phyloP scores from a whole-genome alignment of 2,888 invertebrate species.

The Chrysolina americana region DNA sequence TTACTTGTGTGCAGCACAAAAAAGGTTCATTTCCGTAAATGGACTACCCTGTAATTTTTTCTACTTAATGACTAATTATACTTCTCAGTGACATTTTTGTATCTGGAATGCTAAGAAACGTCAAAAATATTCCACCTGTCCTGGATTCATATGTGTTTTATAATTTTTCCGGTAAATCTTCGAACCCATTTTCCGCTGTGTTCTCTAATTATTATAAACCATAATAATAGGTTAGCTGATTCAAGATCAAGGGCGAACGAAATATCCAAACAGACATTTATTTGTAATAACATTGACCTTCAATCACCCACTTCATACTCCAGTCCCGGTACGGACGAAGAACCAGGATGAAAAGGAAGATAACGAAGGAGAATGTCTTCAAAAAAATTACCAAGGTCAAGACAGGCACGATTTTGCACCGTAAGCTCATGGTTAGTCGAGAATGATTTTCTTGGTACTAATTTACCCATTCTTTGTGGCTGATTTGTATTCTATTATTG shows the following conservation, averaged over 20 bases:
- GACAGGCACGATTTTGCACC: conserved; percentile 27
- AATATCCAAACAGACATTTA: not conserved
- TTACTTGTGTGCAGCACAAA: too few species aligned
- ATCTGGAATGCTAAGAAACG: too few species aligned
- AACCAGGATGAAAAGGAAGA: conserved; percentile 17
- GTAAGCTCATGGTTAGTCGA: conserved; percentile 16
- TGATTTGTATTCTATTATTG: conserved; percentile 26
- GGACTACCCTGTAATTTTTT: too few species aligned
- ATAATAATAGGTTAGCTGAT: not conserved
- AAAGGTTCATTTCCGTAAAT: too few species aligned
- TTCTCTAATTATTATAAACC: not conserved
- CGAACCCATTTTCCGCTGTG: too few species aligned
- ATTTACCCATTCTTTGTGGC: conserved; percentile 26
- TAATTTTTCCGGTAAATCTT: too few species aligned
- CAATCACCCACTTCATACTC: not conserved
- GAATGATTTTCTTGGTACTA: conserved; percentile 29
- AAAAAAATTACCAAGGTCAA: conserved; percentile 31
- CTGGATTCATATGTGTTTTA: too few species aligned
- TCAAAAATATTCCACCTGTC: too few species aligned
- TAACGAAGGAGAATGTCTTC: conserved; percentile 16
- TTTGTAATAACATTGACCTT: conserved; percentile 17
- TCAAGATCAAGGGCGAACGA: not conserved
- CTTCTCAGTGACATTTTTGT: too few species aligned
- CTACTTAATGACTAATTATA: too few species aligned
- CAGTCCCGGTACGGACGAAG: not conserved